Percentiles rank a stretch among this genome's conserved stretches.
Conservation (phyloP, 1,140 invertebrate genomes). For the Pachyrhynchus sulphureomaculatus region DNA sequence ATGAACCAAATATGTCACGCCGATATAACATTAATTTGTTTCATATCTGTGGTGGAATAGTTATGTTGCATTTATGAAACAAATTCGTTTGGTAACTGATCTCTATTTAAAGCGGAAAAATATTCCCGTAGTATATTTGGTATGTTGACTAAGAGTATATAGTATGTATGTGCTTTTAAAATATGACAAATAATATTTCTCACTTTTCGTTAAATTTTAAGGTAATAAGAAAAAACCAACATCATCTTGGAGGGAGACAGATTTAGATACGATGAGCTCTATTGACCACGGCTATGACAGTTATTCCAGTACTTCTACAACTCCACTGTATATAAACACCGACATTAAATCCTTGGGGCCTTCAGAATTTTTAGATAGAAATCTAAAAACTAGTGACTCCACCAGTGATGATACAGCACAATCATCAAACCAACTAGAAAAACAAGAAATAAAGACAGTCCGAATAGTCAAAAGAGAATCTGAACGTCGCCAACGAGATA, state of each 20-base stretch:
- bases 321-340: conserved; percentile 44
- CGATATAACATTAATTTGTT: too few relatives aligned
- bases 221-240: conserved; percentile 46
- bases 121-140: too few relatives aligned
- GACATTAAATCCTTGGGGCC: conserved; percentile 34
- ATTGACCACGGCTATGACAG: conserved; percentile 59
- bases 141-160: too few relatives aligned
- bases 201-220: conserved; percentile 10
- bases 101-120: too few relatives aligned
- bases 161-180: not conserved
- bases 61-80: too few relatives aligned
- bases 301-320: conserved; percentile 32
- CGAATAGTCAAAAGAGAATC: conserved; percentile 90
- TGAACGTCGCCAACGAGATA: conserved; percentile 77
- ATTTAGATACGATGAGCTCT: conserved; percentile 76
- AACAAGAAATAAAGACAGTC: conserved; percentile 88
- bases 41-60: too few relatives aligned
- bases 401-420: conserved; percentile 42
- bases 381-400: conserved; percentile 41
- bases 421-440: conserved; percentile 62
- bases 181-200: not conserved
- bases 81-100: too few relatives aligned
- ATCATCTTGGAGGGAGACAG: conserved; percentile 83
- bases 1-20: too few relatives aligned
- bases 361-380: conserved; percentile 37